Evolutionary conservation across 2,888 invertebrate species (phyloP).

Genomic region (Pterobdella sp.): DNA sequence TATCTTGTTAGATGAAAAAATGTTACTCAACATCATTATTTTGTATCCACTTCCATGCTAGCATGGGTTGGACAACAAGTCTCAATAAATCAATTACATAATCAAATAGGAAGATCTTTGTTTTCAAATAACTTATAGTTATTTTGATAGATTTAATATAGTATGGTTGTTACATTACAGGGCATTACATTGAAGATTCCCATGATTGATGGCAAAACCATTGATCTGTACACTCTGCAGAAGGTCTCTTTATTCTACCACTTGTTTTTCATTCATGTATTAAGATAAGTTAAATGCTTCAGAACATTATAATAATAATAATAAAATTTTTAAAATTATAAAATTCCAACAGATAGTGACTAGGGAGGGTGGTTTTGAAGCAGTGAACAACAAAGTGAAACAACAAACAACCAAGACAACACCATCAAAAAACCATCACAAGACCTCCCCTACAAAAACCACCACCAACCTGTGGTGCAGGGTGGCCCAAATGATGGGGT

Average conservation of each 20-base stretch:
- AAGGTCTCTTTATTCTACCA: slow-evolving; percentile 49
- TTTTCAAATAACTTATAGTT: too few relatives aligned
- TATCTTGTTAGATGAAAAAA: too few relatives aligned
- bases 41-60: too few relatives aligned
- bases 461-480: slow-evolving; percentile 69
- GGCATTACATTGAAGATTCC: slow-evolving; percentile 59
- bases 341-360: slow-evolving; percentile 43
- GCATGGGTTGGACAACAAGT: too few relatives aligned
- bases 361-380: slow-evolving; percentile 67
- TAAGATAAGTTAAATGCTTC: background rate
- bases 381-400: slow-evolving; percentile 72
- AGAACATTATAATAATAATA: background rate
- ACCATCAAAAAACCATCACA: background rate
- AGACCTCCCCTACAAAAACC: background rate
- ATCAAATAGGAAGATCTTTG: background rate
- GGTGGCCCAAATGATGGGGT: slow-evolving; percentile 76
- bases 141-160: too few relatives aligned
- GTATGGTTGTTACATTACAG: too few relatives aligned
- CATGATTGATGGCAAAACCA: slow-evolving; percentile 79
- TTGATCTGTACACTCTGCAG: slow-evolving; percentile 84
- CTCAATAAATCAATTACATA: background rate
- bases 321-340: slow-evolving; percentile 45
- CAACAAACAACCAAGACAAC: background rate
- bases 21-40: too few relatives aligned
- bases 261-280: background rate